phyloP scores from a whole-genome alignment of 2,113 vertebrate genomes.

The Grammomys dolichurus region DNA sequence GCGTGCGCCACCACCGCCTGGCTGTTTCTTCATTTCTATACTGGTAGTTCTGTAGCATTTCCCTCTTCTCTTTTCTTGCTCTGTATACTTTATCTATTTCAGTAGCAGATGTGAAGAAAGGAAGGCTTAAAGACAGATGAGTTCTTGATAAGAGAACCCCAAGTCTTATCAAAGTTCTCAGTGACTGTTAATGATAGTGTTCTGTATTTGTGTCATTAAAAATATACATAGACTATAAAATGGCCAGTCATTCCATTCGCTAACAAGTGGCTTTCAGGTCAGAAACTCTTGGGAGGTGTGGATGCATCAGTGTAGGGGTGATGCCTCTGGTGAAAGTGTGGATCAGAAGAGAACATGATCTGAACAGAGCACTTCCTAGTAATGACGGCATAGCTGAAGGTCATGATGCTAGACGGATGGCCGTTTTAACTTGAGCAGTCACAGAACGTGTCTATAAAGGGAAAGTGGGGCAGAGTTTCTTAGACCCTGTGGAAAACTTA shows the following conservation, averaged over 20 bases:
- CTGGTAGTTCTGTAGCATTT: background rate
- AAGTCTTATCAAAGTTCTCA: background rate
- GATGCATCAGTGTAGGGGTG: too few species aligned
- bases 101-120: background rate
- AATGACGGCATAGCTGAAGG: background rate
- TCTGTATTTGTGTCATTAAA: background rate
- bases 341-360: background rate
- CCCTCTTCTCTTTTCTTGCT: background rate
- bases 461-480: slow-evolving; percentile 22
- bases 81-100: background rate
- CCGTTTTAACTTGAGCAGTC: background rate
- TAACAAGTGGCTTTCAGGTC: background rate
- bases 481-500: background rate
- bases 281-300: background rate
- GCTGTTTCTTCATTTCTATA: background rate
- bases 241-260: background rate
- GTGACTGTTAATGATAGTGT: background rate
- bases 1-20: too few species aligned
- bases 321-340: background rate
- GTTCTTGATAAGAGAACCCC: background rate
- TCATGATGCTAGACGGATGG: background rate
- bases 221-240: background rate
- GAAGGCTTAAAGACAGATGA: background rate
- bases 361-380: background rate
- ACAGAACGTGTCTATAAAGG: background rate